These are phyloP conservation scores for Gambusia yucatana DNA, from an alignment of 2,797 vertebrate genomes.

Conservation along the genomic window DNA sequence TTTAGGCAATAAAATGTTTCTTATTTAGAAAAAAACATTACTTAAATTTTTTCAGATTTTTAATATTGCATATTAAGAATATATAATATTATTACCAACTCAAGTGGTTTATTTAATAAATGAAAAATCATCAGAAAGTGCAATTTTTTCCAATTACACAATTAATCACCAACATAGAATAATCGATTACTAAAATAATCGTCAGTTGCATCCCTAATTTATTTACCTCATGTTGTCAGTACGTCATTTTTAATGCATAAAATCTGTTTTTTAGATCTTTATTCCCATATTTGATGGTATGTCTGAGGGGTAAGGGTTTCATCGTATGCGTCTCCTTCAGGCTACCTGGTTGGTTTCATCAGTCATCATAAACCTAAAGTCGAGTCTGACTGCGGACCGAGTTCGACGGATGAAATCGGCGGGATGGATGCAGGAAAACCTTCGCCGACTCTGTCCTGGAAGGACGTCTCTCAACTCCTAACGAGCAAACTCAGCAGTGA, in stretches of 20 bases:
- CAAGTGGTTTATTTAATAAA: too few relatives aligned
- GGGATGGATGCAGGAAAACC: accelerated
- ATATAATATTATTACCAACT: too few relatives aligned
- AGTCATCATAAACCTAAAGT: constrained; percentile 68
- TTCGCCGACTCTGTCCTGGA: constrained; percentile 72
- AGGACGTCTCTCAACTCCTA: constrained; percentile 71
- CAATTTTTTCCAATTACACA: too few relatives aligned
- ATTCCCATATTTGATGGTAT: not conserved
- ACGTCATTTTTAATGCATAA: not conserved
- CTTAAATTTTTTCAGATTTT: too few relatives aligned
- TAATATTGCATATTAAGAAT: too few relatives aligned
- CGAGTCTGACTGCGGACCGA: not conserved
- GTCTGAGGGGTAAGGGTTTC: not conserved
- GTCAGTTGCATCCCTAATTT: too few relatives aligned
- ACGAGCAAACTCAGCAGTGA: constrained; percentile 45
- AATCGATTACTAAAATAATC: too few relatives aligned
- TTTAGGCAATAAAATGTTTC: too few relatives aligned
- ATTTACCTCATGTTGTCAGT: too few relatives aligned
- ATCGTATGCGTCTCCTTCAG: constrained; percentile 61
- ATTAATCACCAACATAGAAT: too few relatives aligned
- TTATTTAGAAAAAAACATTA: too few relatives aligned
- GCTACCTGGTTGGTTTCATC: constrained; percentile 86
- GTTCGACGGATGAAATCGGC: accelerated
- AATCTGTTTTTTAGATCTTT: not conserved
- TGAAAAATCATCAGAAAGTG: too few relatives aligned